phyloP scores from a whole-genome alignment of 2,888 invertebrate genomes.

The Timandra comae region DNA sequence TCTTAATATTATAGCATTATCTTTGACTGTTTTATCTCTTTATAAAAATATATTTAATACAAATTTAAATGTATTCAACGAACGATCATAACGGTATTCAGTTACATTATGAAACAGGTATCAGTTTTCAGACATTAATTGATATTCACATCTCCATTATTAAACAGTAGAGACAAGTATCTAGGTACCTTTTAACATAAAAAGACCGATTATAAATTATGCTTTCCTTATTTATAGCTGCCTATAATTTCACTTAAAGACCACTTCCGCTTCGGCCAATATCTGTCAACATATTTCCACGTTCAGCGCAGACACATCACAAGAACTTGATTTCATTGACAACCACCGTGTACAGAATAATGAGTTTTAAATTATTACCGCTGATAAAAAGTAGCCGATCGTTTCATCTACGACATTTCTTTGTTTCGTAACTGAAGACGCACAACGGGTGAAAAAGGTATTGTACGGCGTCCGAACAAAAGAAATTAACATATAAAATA shows the following conservation, averaged over 20 bases:
- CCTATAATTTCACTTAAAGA: conserved; percentile 70
- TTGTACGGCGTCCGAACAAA: conserved; percentile 17
- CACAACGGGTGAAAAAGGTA: conserved; percentile 28
- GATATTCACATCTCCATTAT: too few relatives aligned
- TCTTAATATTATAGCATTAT: too few relatives aligned
- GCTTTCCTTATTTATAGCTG: conserved; percentile 66
- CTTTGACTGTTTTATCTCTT: too few relatives aligned
- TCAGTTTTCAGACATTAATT: too few relatives aligned
- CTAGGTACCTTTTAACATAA: conserved; percentile 47
- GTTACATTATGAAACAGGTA: too few relatives aligned
- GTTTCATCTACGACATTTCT: conserved; percentile 61
- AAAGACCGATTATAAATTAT: conserved; percentile 53
- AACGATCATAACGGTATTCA: too few relatives aligned
- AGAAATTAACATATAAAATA: conserved; percentile 16
- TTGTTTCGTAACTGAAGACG: conserved; percentile 50
- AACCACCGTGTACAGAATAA: conserved; percentile 65
- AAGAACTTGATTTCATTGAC: conserved; percentile 75
- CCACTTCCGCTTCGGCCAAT: conserved; percentile 71
- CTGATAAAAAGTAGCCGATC: conserved; percentile 65
- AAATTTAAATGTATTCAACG: too few relatives aligned
- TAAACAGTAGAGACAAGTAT: conserved; percentile 3
- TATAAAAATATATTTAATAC: too few relatives aligned
- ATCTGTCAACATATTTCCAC: conserved; percentile 75
- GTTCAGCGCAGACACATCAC: conserved; percentile 66
- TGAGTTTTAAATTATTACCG: conserved; percentile 74